Percentiles rank a stretch among this genome's conserved stretches.
These are phyloP conservation scores for Melanotus villosus DNA, from an alignment of 2,888 invertebrate genomes.

Conservation along the genomic window DNA sequence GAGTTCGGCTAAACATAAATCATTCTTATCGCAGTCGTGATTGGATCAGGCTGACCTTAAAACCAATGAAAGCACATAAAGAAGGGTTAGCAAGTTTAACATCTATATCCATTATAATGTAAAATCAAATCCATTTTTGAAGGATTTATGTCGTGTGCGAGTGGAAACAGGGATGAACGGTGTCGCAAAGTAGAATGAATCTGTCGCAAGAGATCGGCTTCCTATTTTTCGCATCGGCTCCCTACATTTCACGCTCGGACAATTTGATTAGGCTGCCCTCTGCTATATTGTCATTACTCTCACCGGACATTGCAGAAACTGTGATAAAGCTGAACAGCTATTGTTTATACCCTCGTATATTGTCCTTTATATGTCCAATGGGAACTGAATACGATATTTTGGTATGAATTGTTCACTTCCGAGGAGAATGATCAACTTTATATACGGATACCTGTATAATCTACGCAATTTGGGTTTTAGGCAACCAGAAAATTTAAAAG, in stretches of 20 bases:
- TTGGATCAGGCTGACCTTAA: conserved; percentile 30
- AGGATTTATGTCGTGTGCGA: conserved; percentile 52
- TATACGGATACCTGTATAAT: neutral
- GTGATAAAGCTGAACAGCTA: conserved; percentile 51
- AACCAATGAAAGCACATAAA: conserved; percentile 37
- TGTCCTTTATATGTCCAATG: conserved; percentile 47
- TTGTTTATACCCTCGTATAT: conserved; percentile 51
- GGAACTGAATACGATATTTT: conserved; percentile 44
- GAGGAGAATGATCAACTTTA: conserved; percentile 34
- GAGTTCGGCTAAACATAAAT: conserved; percentile 7
- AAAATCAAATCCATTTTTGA: conserved; percentile 55
- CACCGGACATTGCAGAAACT: conserved; percentile 50
- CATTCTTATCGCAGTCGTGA: conserved; percentile 17
- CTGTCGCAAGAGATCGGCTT: conserved; percentile 56
- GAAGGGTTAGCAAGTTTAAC: conserved; percentile 41
- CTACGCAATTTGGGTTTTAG: neutral
- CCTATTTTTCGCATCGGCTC: conserved; percentile 57
- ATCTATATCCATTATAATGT: conserved; percentile 58
- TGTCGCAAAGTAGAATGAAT: conserved; percentile 56
- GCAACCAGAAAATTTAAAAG: neutral
- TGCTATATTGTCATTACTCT: conserved; percentile 49
- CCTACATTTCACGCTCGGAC: conserved; percentile 52
- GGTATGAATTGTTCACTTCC: conserved; percentile 45
- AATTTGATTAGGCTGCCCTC: conserved; percentile 49
- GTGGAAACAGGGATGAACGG: conserved; percentile 44